Percentiles rank a stretch among this genome's conserved stretches.
Conservation (phyloP, 2,888 invertebrate species). For the Athalia rosae region DNA sequence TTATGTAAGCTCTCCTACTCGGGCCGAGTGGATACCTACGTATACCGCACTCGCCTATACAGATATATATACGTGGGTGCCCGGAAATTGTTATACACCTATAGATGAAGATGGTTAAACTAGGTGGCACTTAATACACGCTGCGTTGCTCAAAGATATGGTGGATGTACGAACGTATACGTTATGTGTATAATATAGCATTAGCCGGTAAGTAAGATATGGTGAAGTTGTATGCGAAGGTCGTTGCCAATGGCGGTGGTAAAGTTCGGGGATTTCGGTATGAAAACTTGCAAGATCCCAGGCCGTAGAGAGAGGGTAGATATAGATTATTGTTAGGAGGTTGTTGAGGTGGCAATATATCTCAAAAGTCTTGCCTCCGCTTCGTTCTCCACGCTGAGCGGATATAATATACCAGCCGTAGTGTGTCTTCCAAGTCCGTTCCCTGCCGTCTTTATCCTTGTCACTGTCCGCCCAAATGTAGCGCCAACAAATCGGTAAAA, state of each 20-base stretch:
- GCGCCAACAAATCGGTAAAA: slow-evolving; percentile 34
- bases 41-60: too few species aligned
- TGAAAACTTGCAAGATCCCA: not conserved
- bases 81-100: not conserved
- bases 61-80: too few species aligned
- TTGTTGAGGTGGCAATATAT: slow-evolving; percentile 56
- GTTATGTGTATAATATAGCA: too few species aligned
- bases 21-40: too few species aligned
- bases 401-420: slow-evolving; percentile 39
- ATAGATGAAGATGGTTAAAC: slow-evolving; percentile 9
- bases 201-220: not conserved
- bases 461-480: slow-evolving; percentile 4
- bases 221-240: not conserved
- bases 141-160: slow-evolving; percentile 31
- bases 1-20: too few species aligned
- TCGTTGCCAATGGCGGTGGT: slow-evolving; percentile 35
- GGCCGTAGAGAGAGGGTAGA: slow-evolving; percentile 45
- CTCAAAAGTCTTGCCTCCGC: slow-evolving; percentile 52
- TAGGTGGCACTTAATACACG: slow-evolving; percentile 26
- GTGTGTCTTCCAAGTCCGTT: slow-evolving; percentile 37
- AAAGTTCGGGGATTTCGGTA: slow-evolving; percentile 27
- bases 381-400: slow-evolving; percentile 15
- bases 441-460: slow-evolving; percentile 30
- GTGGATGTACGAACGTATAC: too few species aligned
- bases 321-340: slow-evolving; percentile 57